Evolutionary conservation across 2,797 vertebrate genomes (phyloP).

Genomic region (Manis javanica): DNA sequence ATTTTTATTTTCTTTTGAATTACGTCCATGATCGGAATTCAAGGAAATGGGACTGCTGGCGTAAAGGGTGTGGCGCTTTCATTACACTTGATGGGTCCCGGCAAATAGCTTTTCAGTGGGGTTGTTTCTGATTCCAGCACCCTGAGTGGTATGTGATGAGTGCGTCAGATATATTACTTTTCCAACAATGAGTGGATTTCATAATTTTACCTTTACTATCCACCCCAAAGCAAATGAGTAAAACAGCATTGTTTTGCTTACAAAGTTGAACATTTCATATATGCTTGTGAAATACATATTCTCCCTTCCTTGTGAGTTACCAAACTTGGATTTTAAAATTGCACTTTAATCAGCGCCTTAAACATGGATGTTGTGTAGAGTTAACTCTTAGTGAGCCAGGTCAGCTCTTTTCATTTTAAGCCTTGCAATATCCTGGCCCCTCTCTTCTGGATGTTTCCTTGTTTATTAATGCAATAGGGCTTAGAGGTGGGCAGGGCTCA

Average conservation of each 20-base stretch:
- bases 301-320: neutral
- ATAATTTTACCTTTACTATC: neutral
- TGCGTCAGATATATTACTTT: neutral
- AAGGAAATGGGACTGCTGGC: neutral
- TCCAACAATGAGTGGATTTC: neutral
- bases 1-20: constrained; percentile 31
- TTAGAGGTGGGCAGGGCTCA: neutral
- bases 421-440: neutral
- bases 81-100: neutral
- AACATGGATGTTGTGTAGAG: neutral
- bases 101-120: neutral
- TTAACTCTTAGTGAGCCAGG: neutral
- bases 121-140: neutral
- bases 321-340: neutral
- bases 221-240: neutral
- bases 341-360: neutral
- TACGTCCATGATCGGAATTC: neutral
- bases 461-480: neutral
- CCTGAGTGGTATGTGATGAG: neutral
- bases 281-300: neutral
- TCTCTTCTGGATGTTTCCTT: neutral
- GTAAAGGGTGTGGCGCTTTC: neutral
- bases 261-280: neutral
- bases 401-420: neutral
- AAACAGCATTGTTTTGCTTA: neutral